Base-by-base conservation (phyloP, 2,113 vertebrate genomes). In the Ammospiza caudacuta region DNA sequence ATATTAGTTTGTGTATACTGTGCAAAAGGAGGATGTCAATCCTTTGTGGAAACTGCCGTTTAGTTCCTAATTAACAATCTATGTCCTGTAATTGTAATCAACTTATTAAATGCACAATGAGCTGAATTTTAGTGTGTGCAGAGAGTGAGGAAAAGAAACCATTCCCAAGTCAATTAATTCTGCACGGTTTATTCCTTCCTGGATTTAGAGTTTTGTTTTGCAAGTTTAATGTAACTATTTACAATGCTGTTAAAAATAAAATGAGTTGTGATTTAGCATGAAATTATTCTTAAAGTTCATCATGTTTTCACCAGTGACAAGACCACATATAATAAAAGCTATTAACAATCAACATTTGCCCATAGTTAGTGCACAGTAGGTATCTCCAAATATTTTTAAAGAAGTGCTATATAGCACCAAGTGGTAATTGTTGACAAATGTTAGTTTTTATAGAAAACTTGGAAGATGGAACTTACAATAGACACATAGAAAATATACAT, bases 371-470 rank as follows among this genome's bases (percentile, higher is more conserved):
- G 69, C 81, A 82, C 74, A 87, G 84, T 95, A 85, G 46, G 81
- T 92, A 76, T 87, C 63, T 62, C 55, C 55, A 95, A 74, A 90
- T 85, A 83, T 73, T 95, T 89, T 88, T 41, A 88, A 93, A 66
- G 28, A 91, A 87, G 28, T 61, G 49, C 35, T 89, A 13, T 33
- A 64, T 44, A 91, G 13, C 22, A 75, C 31, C 68, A 81, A 87
- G 54, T 63, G 23, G 21, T 89, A 95, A 96, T 69, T 92, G 43
- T 20, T 91, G 87, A 63, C 78, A 95, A 95, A 95, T 84, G 52
- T 41, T 79, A 24, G 12, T 24, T 93, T 78, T 94, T 57, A 64
- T 13, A 54, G 49, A 54, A 89, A 94, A 61, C 22, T 55, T 73
- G 17, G 54, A 94, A 64, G 61, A 79, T 12, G 9, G 12, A 85